These are phyloP conservation scores for Nothocercus nigrocapillus DNA, from an alignment of 2,113 vertebrate species.

Conservation along the genomic window DNA sequence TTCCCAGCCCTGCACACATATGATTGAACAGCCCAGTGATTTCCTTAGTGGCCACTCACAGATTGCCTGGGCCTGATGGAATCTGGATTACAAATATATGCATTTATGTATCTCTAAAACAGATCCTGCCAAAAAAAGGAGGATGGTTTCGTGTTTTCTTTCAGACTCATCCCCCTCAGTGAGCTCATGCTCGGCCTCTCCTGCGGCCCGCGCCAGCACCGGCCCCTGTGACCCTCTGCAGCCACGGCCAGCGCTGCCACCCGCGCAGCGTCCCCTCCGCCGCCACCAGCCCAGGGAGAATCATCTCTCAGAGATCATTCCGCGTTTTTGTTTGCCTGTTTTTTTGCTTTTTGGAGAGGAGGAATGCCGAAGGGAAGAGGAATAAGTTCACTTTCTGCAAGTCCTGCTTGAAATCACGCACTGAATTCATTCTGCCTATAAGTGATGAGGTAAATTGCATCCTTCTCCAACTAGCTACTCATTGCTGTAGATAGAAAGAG, in stretches of 20 bases:
- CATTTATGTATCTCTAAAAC: not conserved
- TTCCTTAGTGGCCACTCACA: not conserved
- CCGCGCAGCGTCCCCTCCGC: not conserved
- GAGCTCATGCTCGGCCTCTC: conserved; percentile 33
- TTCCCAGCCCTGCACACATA: not conserved
- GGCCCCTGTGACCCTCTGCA: not conserved
- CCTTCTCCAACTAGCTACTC: not conserved
- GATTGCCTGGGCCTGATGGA: not conserved
- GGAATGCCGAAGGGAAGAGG: not conserved
- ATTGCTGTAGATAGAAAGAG: not conserved
- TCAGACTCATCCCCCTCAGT: not conserved
- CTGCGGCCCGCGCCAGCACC: not conserved
- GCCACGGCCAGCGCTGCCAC: not conserved
- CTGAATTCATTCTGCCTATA: not conserved
- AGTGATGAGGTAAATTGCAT: not conserved
- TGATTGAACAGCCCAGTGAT: not conserved
- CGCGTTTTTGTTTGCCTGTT: too few species aligned
- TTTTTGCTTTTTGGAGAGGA: not conserved
- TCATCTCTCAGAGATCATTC: not conserved
- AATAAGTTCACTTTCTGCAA: not conserved
- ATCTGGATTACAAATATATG: conserved; percentile 2
- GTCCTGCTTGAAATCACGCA: not conserved
- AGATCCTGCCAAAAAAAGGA: conserved; percentile 8
- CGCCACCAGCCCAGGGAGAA: not conserved
- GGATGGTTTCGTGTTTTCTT: conserved; percentile 18